Base-by-base conservation (phyloP, 2,888 invertebrate genomes). In the Ormia ochracea region DNA sequence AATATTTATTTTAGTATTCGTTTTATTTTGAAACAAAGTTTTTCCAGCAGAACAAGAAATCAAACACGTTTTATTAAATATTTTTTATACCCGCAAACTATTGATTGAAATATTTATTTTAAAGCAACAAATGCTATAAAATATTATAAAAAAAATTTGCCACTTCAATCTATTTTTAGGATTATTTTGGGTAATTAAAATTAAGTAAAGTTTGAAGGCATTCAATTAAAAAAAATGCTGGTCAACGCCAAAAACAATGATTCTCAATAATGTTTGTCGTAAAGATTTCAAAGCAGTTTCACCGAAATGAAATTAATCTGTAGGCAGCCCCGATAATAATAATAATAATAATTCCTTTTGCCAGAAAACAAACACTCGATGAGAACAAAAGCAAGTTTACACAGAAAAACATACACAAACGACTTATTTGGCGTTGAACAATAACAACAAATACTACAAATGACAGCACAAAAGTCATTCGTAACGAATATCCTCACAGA, bases 281-380 rank as follows among this genome's bases (percentile, higher is more conserved):
- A 73, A 56, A 36, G 56, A 66, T 56, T 50, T 43, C 50, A 68
- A 79, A 66, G 59, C 38, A 72, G 65, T 59, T 43, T 52, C 21
- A 31, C 7, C 21, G 17, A 50, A 23, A 52, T n/a, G 59, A 43
- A 54, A 48, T 66, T 65, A 65, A 70, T 59, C 59, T 66, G n/a
- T 45, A 52, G 31, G 21, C 63, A 65, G 74, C 68, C n/a, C n/a
- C n/a, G n/a, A n/a, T n/a, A n/a, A n/a, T n/a, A n/a, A n/a, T 21
- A 79, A 75, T n/a, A 28, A 65, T 59, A 78, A 63, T 74, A 79
- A 66, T 65, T 65, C 69, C 63, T 59, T 65, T 78, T 66, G 38
- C 9, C 17, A 38, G 23, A 19, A 36, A 23, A 52, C 38, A 52
- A 52, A 33, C 41, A 61, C 21, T 23, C 38, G 56, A 38, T 33